phyloP scores from a whole-genome alignment of 2,888 invertebrate species.

The Drosophila cognata region DNA sequence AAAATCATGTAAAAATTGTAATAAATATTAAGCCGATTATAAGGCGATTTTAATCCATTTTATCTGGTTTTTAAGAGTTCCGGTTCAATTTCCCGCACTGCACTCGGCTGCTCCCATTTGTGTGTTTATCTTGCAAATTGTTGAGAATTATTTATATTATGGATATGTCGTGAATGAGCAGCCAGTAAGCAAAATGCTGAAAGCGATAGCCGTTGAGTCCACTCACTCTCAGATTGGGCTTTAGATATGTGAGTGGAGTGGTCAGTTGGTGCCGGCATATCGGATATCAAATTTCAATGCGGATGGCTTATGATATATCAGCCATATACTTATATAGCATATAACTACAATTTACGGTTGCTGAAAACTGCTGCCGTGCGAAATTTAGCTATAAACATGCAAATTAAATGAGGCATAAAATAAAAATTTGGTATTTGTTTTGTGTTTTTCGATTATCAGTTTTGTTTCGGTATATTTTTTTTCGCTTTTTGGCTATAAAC shows the following conservation, averaged over 20 bases:
- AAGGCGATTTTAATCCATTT: neutral
- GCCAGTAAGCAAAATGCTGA: constrained; percentile 47
- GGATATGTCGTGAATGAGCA: constrained; percentile 35
- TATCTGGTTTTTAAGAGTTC: neutral
- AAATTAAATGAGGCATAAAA: constrained; percentile 52
- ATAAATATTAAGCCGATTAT: neutral
- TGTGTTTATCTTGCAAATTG: constrained; percentile 63
- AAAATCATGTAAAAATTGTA: neutral
- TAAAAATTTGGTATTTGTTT: constrained; percentile 28
- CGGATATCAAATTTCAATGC: constrained; percentile 66
- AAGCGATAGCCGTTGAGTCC: constrained; percentile 29
- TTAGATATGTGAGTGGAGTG: constrained; percentile 22
- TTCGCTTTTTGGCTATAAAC: constrained; percentile 68
- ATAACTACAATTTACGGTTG: constrained; percentile 6
- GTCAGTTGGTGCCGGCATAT: constrained; percentile 19
- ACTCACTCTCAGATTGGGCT: constrained; percentile 41
- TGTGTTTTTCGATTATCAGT: constrained; percentile 54
- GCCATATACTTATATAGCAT: constrained; percentile 25
- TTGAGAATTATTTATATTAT: constrained; percentile 25
- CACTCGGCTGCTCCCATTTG: constrained; percentile 30
- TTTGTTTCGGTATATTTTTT: constrained; percentile 54
- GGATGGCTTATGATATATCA: constrained; percentile 67
- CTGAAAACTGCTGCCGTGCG: constrained; percentile 57
- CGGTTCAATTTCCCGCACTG: constrained; percentile 21
- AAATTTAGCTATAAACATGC: constrained; percentile 58